Evolutionary conservation across 2,113 vertebrate species (phyloP).

Genomic region (Geothlypis trichas): DNA sequence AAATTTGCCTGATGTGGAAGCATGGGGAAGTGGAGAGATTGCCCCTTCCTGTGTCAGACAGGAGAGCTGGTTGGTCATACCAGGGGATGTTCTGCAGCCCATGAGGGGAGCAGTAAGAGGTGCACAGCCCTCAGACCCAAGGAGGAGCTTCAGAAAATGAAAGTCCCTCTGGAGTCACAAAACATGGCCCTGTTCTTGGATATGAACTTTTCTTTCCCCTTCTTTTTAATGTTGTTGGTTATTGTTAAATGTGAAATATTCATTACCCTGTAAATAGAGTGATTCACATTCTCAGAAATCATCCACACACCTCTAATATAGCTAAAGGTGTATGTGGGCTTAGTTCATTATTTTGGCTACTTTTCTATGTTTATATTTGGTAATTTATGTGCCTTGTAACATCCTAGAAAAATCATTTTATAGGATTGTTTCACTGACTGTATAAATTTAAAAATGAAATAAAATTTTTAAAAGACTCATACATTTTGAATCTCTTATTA

Average conservation of each 20-base stretch:
- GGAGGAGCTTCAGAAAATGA: background rate
- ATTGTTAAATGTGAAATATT: background rate
- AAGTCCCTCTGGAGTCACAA: background rate
- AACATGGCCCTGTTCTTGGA: rapidly evolving
- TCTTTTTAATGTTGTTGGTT: background rate
- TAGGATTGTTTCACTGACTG: conserved; percentile 57
- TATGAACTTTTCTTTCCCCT: background rate
- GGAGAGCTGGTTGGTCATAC: rapidly evolving
- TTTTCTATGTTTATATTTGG: conserved; percentile 56
- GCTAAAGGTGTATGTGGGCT: background rate
- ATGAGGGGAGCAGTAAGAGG: rapidly evolving
- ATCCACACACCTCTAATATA: background rate
- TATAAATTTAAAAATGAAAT: conserved; percentile 63
- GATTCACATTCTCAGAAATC: conserved; percentile 20
- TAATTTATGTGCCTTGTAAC: conserved; percentile 65
- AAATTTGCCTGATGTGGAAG: background rate
- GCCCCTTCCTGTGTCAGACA: background rate
- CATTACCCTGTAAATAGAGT: background rate
- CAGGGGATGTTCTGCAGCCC: background rate
- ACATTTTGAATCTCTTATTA: background rate
- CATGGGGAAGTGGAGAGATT: background rate
- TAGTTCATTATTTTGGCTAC: conserved; percentile 41
- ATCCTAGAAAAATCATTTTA: conserved; percentile 47
- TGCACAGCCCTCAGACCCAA: background rate
- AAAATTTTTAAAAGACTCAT: conserved; percentile 11